Evolutionary conservation across 2,113 vertebrate genomes (phyloP).

Genomic region (Merops nubicus): DNA sequence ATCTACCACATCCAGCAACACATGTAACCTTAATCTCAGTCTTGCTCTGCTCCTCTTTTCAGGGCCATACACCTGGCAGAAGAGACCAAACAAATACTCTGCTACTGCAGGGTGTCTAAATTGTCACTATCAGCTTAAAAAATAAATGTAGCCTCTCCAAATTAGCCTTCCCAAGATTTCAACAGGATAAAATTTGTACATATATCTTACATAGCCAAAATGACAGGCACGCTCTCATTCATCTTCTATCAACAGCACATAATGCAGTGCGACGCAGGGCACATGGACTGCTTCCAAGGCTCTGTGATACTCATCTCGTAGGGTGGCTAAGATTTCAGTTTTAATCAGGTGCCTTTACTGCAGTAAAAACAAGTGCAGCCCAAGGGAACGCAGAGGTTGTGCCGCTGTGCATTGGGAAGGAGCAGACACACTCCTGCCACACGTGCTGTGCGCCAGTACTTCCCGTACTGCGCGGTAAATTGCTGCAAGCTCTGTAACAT

Average conservation of each 20-base stretch:
- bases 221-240: neutral
- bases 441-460: fast-evolving
- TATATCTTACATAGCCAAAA: neutral
- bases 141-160: neutral
- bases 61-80: neutral
- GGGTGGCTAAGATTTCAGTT: neutral
- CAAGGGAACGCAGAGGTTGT: neutral
- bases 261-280: neutral
- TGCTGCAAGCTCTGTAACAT: neutral
- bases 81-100: neutral
- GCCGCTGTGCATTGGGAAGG: neutral
- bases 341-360: neutral
- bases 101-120: neutral
- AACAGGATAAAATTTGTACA: neutral
- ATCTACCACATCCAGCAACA: fast-evolving
- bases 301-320: neutral
- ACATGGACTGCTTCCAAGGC: neutral
- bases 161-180: neutral
- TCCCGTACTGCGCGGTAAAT: neutral
- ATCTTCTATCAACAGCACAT: neutral
- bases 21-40: neutral
- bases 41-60: neutral
- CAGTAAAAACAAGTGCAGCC: constrained; percentile 5
- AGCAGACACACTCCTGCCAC: neutral
- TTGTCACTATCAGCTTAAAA: neutral